Conservation (phyloP, 2,113 vertebrate species). For the Semnornis frantzii region DNA sequence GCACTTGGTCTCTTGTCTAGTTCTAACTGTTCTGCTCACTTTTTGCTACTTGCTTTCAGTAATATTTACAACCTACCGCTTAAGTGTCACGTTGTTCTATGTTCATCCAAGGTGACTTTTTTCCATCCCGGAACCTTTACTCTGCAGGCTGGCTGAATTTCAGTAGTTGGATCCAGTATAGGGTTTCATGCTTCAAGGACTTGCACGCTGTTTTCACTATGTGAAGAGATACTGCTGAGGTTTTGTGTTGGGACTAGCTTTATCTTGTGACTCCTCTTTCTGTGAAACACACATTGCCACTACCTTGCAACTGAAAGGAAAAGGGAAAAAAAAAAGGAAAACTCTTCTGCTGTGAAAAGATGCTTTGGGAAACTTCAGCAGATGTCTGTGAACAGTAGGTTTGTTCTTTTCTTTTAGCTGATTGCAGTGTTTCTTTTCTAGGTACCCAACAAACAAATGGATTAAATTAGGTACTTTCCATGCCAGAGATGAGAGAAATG, state of each 20-base stretch:
- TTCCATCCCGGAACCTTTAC: neutral
- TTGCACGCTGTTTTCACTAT: neutral
- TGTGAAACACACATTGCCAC: neutral
- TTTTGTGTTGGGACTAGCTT: neutral
- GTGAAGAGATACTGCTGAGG: neutral
- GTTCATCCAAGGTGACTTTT: neutral
- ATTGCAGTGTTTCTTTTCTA: conserved; percentile 59
- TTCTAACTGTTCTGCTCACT: neutral
- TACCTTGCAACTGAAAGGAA: neutral
- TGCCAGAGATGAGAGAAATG: conserved; percentile 94
- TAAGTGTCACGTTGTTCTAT: neutral
- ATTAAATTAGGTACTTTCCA: conserved; percentile 97
- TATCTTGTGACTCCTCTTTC: neutral
- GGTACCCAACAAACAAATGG: conserved; percentile 99
- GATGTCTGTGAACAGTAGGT: neutral
- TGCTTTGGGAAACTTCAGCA: neutral
- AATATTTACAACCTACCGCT: neutral
- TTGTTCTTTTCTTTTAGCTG: neutral
- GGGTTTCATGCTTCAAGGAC: neutral
- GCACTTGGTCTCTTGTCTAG: neutral
- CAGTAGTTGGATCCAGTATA: neutral
- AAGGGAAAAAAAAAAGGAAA: neutral
- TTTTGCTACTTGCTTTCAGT: neutral
- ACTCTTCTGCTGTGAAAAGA: neutral
- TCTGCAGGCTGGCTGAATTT: neutral